Conservation (phyloP, 92 coral and sea anemone genomes). For the Epizoanthus rinbou region DNA sequence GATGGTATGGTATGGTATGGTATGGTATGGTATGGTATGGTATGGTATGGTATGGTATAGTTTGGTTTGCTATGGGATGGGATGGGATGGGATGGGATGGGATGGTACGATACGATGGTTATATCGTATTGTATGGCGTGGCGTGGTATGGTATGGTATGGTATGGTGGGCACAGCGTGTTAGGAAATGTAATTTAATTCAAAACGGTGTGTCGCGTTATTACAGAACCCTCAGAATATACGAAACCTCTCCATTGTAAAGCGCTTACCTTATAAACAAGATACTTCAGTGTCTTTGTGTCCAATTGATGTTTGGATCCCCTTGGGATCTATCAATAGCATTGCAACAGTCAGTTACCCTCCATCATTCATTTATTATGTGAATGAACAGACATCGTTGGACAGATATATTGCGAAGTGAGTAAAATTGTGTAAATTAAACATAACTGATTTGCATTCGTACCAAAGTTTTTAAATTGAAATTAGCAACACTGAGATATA, state of each 20-base stretch:
- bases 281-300: neutral
- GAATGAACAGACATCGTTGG: no score
- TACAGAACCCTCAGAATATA: neutral
- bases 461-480: no score
- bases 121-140: neutral
- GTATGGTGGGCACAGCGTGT: neutral
- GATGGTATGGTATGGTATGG: neutral
- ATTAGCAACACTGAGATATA: no score
- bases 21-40: neutral
- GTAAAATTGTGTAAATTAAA: no score
- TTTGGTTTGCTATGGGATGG: no score
- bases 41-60: neutral
- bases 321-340: neutral
- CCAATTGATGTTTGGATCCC: neutral
- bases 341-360: neutral
- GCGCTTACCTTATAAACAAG: constrained; percentile 8
- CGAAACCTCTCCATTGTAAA: neutral
- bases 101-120: neutral
- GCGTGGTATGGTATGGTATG: neutral
- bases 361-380: neutral
- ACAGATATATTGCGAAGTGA: no score
- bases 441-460: no score
- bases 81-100: no score
- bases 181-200: no score
- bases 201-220: neutral